A percentile compares a stretch with the other conserved stretches of the same genome.
Evolutionary conservation across 2,797 vertebrate genomes (phyloP).

Genomic region (Gambusia yucatana): DNA sequence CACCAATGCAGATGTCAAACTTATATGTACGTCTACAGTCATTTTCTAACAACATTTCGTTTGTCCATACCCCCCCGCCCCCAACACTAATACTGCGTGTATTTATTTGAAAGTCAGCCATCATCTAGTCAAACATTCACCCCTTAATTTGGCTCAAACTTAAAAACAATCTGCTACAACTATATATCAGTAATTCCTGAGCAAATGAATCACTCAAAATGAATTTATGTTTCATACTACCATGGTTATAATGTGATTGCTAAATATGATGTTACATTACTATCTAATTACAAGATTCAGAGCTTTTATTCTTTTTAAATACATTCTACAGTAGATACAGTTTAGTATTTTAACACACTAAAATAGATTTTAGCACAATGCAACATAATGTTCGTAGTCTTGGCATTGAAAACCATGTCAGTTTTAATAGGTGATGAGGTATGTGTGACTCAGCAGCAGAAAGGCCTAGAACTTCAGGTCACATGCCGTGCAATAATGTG

Average conservation of each 20-base stretch:
- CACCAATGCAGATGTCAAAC: neutral
- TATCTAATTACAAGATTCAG: neutral
- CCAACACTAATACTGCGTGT: neutral
- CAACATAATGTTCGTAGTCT: conserved; percentile 5
- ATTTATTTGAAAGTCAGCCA: neutral
- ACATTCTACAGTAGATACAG: neutral
- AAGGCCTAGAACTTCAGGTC: conserved; percentile 15
- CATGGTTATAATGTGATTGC: neutral
- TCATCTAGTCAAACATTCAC: neutral
- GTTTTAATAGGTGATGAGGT: conserved; percentile 34
- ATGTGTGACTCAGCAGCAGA: conserved; percentile 29
- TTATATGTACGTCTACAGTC: neutral
- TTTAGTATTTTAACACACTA: conserved; percentile 6
- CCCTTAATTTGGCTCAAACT: neutral
- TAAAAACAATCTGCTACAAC: no score
- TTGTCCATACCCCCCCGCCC: neutral
- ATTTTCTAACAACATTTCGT: neutral
- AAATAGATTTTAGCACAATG: conserved; percentile 22
- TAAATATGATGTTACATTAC: neutral
- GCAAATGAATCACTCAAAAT: no score
- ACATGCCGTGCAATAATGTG: conserved; percentile 29
- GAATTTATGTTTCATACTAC: neutral
- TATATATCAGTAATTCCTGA: neutral
- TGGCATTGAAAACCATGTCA: conserved; percentile 26
- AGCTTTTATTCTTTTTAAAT: conserved; percentile 8